phyloP scores from a whole-genome alignment of 1,140 invertebrate species.

The Magallana ariakensis region DNA sequence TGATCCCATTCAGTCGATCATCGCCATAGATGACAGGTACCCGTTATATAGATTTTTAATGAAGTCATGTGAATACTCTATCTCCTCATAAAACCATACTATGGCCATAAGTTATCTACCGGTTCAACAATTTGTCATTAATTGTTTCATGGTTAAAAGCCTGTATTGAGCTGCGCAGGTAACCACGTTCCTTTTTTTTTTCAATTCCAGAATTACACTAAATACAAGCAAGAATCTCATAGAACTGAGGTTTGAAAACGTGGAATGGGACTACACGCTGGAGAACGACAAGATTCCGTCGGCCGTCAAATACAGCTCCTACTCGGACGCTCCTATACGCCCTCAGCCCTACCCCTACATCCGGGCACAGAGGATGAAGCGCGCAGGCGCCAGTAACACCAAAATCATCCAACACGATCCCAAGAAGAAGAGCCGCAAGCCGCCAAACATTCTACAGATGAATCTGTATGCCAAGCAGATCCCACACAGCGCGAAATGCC shows the following conservation, averaged over 20 bases:
- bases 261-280: constrained; percentile 78
- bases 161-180: no score
- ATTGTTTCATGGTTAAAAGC: no score
- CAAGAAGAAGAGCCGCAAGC: background rate
- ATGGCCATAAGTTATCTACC: no score
- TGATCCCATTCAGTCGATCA: constrained; percentile 76
- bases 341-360: constrained; percentile 76
- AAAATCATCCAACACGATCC: constrained; percentile 69
- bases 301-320: constrained; percentile 74
- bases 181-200: constrained; percentile 42
- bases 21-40: constrained; percentile 76
- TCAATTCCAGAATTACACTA: constrained; percentile 75
- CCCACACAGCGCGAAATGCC: constrained; percentile 74
- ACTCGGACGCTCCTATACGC: constrained; percentile 74
- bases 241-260: constrained; percentile 78
- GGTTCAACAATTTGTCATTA: no score
- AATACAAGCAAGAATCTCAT: constrained; percentile 78
- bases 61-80: background rate
- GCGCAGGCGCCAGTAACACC: constrained; percentile 74
- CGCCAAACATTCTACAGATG: constrained; percentile 55
- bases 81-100: no score
- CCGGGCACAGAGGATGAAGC: constrained; percentile 76
- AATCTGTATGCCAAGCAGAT: constrained; percentile 68
- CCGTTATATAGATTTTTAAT: background rate
- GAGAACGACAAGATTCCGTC: constrained; percentile 76